Percentiles rank a stretch among this genome's conserved stretches.
phyloP scores from a whole-genome alignment of 2,888 invertebrate genomes.

The Tetramorium bicarinatum region DNA sequence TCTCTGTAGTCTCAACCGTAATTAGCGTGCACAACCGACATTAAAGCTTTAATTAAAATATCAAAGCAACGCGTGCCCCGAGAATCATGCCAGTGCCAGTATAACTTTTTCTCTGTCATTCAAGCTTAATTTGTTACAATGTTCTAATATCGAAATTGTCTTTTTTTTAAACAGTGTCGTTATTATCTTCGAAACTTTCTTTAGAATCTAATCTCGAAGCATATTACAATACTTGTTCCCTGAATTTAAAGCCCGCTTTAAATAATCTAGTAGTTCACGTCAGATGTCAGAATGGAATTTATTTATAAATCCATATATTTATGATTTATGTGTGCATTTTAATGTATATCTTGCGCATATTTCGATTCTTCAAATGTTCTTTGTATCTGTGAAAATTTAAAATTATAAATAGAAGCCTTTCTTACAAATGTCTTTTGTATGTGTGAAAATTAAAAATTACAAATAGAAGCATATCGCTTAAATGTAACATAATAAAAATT shows the following conservation, averaged over 20 bases:
- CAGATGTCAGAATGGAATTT: not conserved
- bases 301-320: not conserved
- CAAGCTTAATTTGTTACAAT: not conserved
- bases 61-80: not conserved
- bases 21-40: not conserved
- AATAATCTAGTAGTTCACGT: not conserved
- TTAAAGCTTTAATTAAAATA: slow-evolving; percentile 35
- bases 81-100: not conserved
- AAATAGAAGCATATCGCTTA: not conserved
- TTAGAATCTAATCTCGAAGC: not conserved
- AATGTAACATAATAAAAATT: not conserved
- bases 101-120: not conserved
- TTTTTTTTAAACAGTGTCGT: not conserved
- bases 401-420: not conserved
- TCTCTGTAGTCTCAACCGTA: not conserved
- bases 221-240: not conserved
- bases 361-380: not conserved
- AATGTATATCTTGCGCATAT: not conserved
- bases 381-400: not conserved
- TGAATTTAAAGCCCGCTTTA: not conserved
- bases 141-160: not conserved
- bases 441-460: not conserved
- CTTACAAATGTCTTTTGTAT: not conserved
- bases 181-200: not conserved
- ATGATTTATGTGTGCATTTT: not conserved